A percentile compares a stretch with the other conserved stretches of the same genome.
Conservation (phyloP, 2,113 vertebrate genomes). For the Chamaetylas fuelleborni region DNA sequence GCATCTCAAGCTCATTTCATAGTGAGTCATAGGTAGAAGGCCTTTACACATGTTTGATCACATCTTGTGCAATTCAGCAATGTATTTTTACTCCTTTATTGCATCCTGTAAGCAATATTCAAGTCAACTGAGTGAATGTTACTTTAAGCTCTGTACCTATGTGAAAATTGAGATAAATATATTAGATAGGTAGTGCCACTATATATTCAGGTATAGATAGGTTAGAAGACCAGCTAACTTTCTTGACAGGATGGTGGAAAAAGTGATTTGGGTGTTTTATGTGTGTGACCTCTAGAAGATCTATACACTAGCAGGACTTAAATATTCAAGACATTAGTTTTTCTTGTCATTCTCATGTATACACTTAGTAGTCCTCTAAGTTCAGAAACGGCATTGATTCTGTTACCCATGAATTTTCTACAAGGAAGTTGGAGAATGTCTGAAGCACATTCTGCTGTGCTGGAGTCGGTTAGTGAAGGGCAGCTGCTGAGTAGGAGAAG, state of each 20-base stretch:
- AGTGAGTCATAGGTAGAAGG: background rate
- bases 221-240: background rate
- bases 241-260: background rate
- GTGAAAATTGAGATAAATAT: background rate
- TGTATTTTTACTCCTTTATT: background rate
- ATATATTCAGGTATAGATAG: background rate
- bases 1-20: background rate
- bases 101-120: background rate
- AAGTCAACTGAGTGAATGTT: background rate
- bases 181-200: background rate
- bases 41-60: background rate
- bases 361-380: background rate
- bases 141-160: background rate
- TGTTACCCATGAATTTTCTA: background rate
- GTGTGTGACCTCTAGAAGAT: background rate
- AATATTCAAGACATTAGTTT: background rate
- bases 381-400: background rate
- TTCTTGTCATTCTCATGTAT: background rate
- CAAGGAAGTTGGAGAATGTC: background rate
- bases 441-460: fast-evolving
- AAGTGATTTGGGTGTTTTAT: background rate
- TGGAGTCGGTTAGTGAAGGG: background rate
- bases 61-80: background rate
- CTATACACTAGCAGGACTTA: background rate
- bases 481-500: background rate